Evolutionary conservation across 2,888 invertebrate genomes (phyloP).

Genomic region (Hydrotaea diabolus): DNA sequence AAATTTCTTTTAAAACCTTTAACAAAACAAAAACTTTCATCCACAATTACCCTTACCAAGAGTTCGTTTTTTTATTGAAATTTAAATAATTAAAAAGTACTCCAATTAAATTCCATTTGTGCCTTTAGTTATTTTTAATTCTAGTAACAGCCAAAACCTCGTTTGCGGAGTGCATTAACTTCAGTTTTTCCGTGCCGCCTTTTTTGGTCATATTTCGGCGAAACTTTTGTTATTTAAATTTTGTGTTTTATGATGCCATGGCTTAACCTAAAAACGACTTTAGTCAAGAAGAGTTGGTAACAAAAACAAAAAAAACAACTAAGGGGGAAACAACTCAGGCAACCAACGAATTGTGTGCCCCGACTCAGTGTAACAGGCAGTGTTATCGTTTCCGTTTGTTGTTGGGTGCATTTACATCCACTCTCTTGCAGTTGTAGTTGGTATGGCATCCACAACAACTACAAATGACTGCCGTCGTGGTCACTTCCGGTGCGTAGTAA

Average conservation of each 20-base stretch:
- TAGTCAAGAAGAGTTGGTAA: constrained; percentile 58
- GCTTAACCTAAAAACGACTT: constrained; percentile 61
- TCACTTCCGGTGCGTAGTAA: constrained; percentile 67
- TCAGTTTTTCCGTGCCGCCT: background rate
- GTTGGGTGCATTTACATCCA: constrained; percentile 4
- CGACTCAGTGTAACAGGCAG: constrained; percentile 55
- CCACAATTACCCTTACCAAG: background rate
- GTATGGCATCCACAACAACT: constrained; percentile 55
- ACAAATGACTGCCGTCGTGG: constrained; percentile 67
- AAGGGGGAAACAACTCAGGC: background rate
- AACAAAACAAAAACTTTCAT: no score
- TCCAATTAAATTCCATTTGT: constrained; percentile 30
- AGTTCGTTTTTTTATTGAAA: background rate
- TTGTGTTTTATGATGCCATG: constrained; percentile 57
- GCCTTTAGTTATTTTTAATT: constrained; percentile 25
- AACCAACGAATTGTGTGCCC: constrained; percentile 43
- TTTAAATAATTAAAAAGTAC: background rate
- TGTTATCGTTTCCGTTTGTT: constrained; percentile 50
- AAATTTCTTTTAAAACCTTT: no score
- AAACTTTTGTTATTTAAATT: constrained; percentile 67
- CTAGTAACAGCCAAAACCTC: background rate
- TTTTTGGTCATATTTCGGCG: constrained; percentile 25
- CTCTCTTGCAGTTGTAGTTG: constrained; percentile 50
- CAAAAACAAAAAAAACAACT: background rate
- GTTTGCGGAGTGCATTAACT: constrained; percentile 26